Percentiles rank a stretch among this genome's conserved stretches.
phyloP scores from a whole-genome alignment of 1,140 invertebrate genomes.

The Drosophila murphyi region DNA sequence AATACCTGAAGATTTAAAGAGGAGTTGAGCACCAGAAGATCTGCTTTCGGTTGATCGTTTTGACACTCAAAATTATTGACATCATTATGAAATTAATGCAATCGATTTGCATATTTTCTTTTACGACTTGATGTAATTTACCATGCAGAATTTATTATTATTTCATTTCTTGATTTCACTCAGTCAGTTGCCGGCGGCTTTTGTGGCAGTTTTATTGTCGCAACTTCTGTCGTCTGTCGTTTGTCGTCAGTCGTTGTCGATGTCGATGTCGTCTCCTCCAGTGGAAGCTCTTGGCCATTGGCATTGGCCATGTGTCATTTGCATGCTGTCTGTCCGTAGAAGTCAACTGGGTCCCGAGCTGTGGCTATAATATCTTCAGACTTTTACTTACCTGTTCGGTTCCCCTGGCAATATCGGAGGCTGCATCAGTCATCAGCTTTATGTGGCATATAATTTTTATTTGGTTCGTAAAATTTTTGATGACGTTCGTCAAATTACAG shows the following conservation, averaged over 20 bases:
- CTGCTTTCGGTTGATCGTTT: slow-evolving; percentile 8
- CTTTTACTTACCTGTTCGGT: slow-evolving; percentile 48
- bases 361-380: slow-evolving; percentile 39
- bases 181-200: slow-evolving; percentile 61
- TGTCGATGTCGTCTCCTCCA: slow-evolving; percentile 5
- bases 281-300: slow-evolving; percentile 9
- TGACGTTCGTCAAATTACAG: slow-evolving; percentile 71
- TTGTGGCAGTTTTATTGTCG: slow-evolving; percentile 57
- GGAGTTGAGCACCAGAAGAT: background rate
- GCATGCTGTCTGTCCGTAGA: slow-evolving; percentile 1
- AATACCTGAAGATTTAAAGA: too few species aligned
- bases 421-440: slow-evolving; percentile 71
- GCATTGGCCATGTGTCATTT: slow-evolving; percentile 49
- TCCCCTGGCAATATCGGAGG: slow-evolving; percentile 32
- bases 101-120: slow-evolving; percentile 80
- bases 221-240: slow-evolving; percentile 23
- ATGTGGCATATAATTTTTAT: slow-evolving; percentile 77
- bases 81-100: slow-evolving; percentile 73
- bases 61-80: slow-evolving; percentile 55
- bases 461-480: slow-evolving; percentile 72
- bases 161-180: slow-evolving; percentile 73
- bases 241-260: background rate
- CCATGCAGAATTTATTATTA: slow-evolving; percentile 74
- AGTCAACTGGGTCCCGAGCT: too few species aligned
- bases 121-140: slow-evolving; percentile 74